These are phyloP conservation scores for Mesaphorura yosii DNA, from an alignment of 1,140 invertebrate genomes.

Conservation along the genomic window DNA sequence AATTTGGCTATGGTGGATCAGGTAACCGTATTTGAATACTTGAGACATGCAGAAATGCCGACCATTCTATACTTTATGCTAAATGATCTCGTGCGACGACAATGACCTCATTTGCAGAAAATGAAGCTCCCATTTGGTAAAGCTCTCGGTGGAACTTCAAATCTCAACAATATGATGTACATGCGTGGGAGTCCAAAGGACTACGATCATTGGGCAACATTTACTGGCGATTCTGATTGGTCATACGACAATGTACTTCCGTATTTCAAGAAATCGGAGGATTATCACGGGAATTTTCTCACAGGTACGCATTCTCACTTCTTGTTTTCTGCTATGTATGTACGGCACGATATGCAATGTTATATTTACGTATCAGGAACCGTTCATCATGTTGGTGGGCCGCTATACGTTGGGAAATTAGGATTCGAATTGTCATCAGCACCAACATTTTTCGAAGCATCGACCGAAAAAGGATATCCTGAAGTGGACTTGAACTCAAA, in stretches of 20 bases:
- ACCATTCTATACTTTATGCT: not conserved
- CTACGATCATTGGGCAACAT: slow-evolving; percentile 18
- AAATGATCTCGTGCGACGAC: not conserved
- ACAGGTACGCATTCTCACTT: too few species aligned
- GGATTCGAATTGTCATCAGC: too few species aligned
- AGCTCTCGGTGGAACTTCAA: slow-evolving; percentile 7
- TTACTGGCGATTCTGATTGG: slow-evolving; percentile 7
- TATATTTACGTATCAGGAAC: too few species aligned
- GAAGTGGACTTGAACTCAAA: not conserved
- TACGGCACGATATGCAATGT: not conserved
- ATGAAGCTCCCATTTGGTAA: slow-evolving; percentile 2
- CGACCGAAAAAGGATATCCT: not conserved
- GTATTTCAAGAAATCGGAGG: slow-evolving; percentile 70
- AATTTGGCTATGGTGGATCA: not conserved
- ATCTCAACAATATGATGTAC: slow-evolving; percentile 11
- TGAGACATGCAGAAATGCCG: too few species aligned
- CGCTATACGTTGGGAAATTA: too few species aligned
- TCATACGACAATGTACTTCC: slow-evolving; percentile 45
- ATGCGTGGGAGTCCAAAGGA: slow-evolving; percentile 16
- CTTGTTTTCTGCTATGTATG: too few species aligned
- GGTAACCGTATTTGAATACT: not conserved
- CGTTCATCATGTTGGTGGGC: too few species aligned
- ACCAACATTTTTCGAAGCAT: not conserved
- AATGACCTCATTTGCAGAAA: not conserved
- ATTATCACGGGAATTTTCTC: slow-evolving; percentile 31